Evolutionary conservation across 2,888 invertebrate species (phyloP).

Genomic region (Melipona bicolor): DNA sequence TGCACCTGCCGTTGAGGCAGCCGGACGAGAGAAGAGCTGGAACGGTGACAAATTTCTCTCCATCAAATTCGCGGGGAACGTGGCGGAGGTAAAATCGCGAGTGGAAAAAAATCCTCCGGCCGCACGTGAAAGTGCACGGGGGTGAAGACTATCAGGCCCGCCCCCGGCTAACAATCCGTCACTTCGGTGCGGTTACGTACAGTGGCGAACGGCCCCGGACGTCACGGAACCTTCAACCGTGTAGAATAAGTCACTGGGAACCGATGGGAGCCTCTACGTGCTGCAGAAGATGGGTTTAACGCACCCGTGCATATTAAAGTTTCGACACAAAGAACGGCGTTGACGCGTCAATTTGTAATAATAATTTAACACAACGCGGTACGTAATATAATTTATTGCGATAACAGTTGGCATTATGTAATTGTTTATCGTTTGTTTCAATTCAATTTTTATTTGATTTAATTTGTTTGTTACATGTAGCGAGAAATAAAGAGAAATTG

Average conservation of each 20-base stretch:
- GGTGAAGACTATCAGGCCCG: constrained; percentile 59
- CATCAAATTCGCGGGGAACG: constrained; percentile 28
- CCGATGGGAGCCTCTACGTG: constrained; percentile 31
- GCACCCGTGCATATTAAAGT: background rate
- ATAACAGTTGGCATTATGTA: too few species aligned
- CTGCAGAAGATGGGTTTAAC: background rate
- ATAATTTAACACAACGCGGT: too few species aligned
- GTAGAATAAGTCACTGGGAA: constrained; percentile 61
- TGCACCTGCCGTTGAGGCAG: constrained; percentile 17
- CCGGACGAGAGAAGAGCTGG: background rate
- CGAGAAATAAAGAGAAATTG: too few species aligned
- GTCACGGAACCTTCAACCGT: constrained; percentile 63
- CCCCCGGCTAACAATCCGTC: constrained; percentile 76
- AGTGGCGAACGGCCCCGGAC: constrained; percentile 32
- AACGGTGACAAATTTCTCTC: constrained; percentile 31
- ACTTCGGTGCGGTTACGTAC: constrained; percentile 61
- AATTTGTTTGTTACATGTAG: too few species aligned
- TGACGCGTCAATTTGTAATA: background rate
- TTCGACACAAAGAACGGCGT: background rate
- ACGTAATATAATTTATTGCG: too few species aligned
- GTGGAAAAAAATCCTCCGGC: background rate
- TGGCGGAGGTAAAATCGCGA: constrained; percentile 34
- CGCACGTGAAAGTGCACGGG: background rate
- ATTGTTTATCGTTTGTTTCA: too few species aligned
- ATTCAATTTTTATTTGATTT: too few species aligned